Evolutionary conservation across 2,888 invertebrate species (phyloP), one percentile per base, ranked within the genome.

Genomic region (Agrotis exclamationis): DNA sequence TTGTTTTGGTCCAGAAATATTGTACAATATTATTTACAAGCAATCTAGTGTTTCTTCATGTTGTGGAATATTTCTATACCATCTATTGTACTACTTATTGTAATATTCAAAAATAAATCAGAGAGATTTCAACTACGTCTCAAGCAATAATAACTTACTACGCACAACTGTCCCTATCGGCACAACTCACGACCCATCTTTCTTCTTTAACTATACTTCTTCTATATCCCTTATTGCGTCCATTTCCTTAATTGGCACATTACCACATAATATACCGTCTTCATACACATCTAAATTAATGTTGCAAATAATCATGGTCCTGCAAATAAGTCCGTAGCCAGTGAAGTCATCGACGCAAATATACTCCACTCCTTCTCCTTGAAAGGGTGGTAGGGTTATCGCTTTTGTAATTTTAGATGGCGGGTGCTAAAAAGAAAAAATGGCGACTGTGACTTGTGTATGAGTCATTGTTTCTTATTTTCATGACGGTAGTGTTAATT

Each of bases 291-390:
- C 66, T 70, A 80, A 83, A 81, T 83, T 80, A 84, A 83, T 80
- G 76, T 74, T 63, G 75, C 76, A 79, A 88, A 91, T 88, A 88
- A 88, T 86, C 83, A 83, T 76, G 85, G 86, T 86, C 83, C 89
- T 88, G 74, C 90, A 90, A 92, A 93, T 91, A 91, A 87, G 86
- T 86, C 87, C 84, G 86, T 86, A 78, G 85, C 86, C 82, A 80
- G 88, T 95, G 95, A 95, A 93, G 93, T 95, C 95, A 95, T 92
- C 93, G 92, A 74, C 76, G 63, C 48, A 76, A 82, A 82, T 82
- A 82, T 48, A 65, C 56, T 75, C 50, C 33, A 69, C 75, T 75
- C 75, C 76, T 86, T 59, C 75, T 75, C 75, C 76, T 86, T 59
- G 54, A 50, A 75, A 67, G 77, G 80, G 70, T 76, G 73, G 60